phyloP scores from a whole-genome alignment of 2,888 invertebrate species.

The Tuta absoluta region DNA sequence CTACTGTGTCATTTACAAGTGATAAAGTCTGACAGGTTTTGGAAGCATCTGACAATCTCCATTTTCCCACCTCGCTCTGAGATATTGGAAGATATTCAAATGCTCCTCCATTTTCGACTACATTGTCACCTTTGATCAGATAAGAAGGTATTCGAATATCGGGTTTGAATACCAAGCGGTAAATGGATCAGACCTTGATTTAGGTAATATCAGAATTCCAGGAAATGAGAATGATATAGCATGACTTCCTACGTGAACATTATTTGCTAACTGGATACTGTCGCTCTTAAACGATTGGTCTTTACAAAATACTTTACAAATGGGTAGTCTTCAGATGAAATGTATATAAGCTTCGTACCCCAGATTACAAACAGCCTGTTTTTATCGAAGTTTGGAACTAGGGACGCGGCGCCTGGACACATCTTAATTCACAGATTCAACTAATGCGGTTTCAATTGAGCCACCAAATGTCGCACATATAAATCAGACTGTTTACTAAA shows the following conservation, averaged over 20 bases:
- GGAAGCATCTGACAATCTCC: slow-evolving; percentile 7
- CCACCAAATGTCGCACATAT: slow-evolving; percentile 23
- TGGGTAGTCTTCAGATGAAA: no score
- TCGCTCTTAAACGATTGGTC: no score
- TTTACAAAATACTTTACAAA: no score
- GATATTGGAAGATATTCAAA: slow-evolving; percentile 21
- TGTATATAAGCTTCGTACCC: no score
- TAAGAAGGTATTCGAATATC: slow-evolving; percentile 15
- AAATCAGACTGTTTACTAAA: slow-evolving; percentile 26
- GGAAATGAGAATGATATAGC: not conserved
- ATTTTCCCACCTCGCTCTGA: slow-evolving; percentile 14
- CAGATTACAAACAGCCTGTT: no score
- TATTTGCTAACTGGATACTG: no score
- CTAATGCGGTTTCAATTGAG: slow-evolving; percentile 24
- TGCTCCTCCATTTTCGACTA: slow-evolving; percentile 17
- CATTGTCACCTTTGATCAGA: slow-evolving; percentile 21
- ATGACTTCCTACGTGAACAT: no score
- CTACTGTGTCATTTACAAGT: not conserved
- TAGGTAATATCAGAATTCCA: not conserved
- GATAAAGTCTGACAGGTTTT: slow-evolving; percentile 14
- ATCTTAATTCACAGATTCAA: not conserved
- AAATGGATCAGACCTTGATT: slow-evolving; percentile 15
- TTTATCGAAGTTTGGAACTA: no score
- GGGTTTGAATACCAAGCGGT: slow-evolving; percentile 8
- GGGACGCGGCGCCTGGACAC: not conserved